phyloP scores from a whole-genome alignment of 2,888 invertebrate species.

The Branchinecta sandiegonensis region DNA sequence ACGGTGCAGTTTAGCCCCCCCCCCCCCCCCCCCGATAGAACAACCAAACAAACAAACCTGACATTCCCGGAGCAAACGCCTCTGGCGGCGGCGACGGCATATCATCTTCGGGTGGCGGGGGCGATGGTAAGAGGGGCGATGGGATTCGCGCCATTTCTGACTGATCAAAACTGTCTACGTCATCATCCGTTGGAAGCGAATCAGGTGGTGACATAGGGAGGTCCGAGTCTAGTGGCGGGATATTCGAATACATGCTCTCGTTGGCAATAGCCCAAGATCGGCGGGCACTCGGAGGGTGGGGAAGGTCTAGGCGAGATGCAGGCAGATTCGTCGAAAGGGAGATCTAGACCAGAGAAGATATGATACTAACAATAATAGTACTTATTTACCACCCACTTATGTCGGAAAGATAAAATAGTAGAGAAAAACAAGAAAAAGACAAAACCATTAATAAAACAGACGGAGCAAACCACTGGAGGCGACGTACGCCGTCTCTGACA shows the following conservation, averaged over 20 bases:
- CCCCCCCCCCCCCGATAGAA: too few relatives aligned
- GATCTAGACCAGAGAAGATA: not conserved
- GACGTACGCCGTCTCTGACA: too few relatives aligned
- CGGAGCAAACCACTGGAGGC: too few relatives aligned
- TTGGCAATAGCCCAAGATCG: not conserved
- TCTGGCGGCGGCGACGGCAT: not conserved
- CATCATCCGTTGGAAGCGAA: slow-evolving; percentile 11
- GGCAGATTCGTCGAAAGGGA: slow-evolving; percentile 9
- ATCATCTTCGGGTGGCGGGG: slow-evolving; percentile 19
- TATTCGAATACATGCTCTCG: slow-evolving; percentile 2
- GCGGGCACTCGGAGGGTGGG: not conserved
- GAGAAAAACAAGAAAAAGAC: too few relatives aligned
- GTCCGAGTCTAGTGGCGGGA: slow-evolving; percentile 5
- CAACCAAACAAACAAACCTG: not conserved
- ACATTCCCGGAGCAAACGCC: not conserved
- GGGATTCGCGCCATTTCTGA: slow-evolving; percentile 14
- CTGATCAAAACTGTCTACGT: slow-evolving; percentile 2
- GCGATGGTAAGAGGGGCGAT: slow-evolving; percentile 10
- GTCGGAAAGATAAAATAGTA: too few relatives aligned
- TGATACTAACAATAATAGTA: too few relatives aligned
- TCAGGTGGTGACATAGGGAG: not conserved
- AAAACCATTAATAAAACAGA: too few relatives aligned
- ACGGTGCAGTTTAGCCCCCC: too few relatives aligned
- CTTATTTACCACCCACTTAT: too few relatives aligned
- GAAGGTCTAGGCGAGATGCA: not conserved